A percentile compares a stretch with the other conserved stretches of the same genome.
These are phyloP conservation scores for Bombylius discolor DNA, from an alignment of 2,888 invertebrate genomes.

Conservation along the genomic window DNA sequence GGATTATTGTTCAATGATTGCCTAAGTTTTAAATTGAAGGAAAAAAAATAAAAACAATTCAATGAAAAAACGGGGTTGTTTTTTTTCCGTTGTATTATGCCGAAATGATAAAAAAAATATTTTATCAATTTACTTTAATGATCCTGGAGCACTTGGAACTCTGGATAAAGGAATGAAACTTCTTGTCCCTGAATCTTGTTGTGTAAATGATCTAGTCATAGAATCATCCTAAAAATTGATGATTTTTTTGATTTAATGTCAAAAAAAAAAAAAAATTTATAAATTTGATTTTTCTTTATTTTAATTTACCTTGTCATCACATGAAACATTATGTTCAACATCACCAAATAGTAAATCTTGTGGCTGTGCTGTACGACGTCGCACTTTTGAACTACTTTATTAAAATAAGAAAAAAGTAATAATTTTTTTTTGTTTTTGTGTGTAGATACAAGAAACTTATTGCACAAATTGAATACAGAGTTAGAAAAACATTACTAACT, in stretches of 20 bases:
- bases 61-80: background rate
- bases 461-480: too few relatives aligned
- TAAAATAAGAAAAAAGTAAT: too few relatives aligned
- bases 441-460: too few relatives aligned
- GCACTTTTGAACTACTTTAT: slow-evolving; percentile 38
- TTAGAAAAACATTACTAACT: too few relatives aligned
- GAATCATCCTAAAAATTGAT: slow-evolving; percentile 17
- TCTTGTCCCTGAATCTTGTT: slow-evolving; percentile 19
- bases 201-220: slow-evolving; percentile 26
- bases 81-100: background rate
- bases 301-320: slow-evolving; percentile 17
- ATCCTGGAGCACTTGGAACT: slow-evolving; percentile 65
- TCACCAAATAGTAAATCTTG: slow-evolving; percentile 56
- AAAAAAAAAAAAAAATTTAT: background rate
- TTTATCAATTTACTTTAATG: slow-evolving; percentile 45
- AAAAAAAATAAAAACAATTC: background rate
- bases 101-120: too few relatives aligned
- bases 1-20: slow-evolving; percentile 19
- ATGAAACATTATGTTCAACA: slow-evolving; percentile 21
- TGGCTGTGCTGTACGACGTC: slow-evolving; percentile 51
- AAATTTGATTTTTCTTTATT: background rate
- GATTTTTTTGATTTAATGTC: background rate
- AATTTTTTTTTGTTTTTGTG: too few relatives aligned
- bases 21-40: slow-evolving; percentile 9
- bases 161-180: slow-evolving; percentile 39